A percentile compares a stretch with the other conserved stretches of the same genome.
Conservation (phyloP, 2,888 invertebrate species). For the Pseudococcus viburni region DNA sequence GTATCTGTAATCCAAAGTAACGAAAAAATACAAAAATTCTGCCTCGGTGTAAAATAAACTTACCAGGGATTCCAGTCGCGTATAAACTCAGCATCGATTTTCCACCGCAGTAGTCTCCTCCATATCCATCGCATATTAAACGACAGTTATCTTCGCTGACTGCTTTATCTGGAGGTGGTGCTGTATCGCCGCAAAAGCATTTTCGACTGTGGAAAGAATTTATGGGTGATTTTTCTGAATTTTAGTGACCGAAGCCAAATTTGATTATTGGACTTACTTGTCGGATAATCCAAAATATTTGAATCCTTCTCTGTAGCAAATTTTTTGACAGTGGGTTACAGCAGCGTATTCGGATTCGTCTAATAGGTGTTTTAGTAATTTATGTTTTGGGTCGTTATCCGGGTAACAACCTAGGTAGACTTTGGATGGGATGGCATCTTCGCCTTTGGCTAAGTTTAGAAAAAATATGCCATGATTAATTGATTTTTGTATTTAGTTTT, state of each 20-base stretch:
- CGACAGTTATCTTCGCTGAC: background rate
- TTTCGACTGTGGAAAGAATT: background rate
- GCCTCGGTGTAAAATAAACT: background rate
- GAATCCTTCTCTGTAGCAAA: slow-evolving; percentile 67
- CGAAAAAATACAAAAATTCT: background rate
- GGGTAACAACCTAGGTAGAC: slow-evolving; percentile 68
- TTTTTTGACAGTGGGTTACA: slow-evolving; percentile 66
- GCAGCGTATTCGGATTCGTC: slow-evolving; percentile 67
- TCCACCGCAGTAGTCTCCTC: background rate
- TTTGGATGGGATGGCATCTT: slow-evolving; percentile 15
- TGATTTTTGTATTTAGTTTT: background rate
- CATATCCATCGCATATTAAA: background rate
- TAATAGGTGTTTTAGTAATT: slow-evolving; percentile 67
- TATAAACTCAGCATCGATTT: background rate
- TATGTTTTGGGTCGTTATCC: slow-evolving; percentile 67
- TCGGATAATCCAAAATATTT: slow-evolving; percentile 66
- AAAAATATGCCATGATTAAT: background rate
- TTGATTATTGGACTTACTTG: background rate
- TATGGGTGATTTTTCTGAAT: background rate
- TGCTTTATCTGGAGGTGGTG: background rate
- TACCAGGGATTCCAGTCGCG: background rate
- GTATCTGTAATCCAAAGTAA: background rate
- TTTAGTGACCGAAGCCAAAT: too few species aligned
- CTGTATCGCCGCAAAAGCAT: background rate
- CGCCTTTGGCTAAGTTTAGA: background rate